phyloP scores from a whole-genome alignment of 2,113 vertebrate genomes.

The Calcarius ornatus region DNA sequence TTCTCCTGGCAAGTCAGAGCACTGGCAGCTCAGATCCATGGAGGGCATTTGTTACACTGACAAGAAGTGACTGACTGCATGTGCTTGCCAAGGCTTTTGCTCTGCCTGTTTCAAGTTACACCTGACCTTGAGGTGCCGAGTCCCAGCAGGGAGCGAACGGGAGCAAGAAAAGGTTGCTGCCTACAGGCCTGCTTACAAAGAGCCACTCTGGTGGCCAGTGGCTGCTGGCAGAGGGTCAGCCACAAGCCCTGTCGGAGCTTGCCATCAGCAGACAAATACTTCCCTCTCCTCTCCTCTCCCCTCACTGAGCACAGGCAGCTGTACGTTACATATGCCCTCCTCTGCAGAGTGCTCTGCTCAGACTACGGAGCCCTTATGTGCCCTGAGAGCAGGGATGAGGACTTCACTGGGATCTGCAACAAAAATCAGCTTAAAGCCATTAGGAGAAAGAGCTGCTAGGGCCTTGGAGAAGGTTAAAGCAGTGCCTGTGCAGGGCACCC shows the following conservation, averaged over 20 bases:
- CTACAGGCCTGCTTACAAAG: neutral
- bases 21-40: neutral
- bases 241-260: neutral
- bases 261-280: neutral
- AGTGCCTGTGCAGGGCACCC: neutral
- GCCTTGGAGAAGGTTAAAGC: neutral
- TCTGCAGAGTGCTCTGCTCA: neutral
- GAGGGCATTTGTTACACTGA: neutral
- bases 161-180: neutral
- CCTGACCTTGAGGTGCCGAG: neutral
- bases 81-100: neutral
- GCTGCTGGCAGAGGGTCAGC: neutral
- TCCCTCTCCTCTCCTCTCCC: neutral
- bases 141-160: accelerated
- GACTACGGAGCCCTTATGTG: accelerated
- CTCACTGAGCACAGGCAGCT: neutral
- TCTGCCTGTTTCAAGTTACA: neutral
- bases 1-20: neutral
- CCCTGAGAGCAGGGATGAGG: neutral
- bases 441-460: neutral
- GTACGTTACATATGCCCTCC: neutral
- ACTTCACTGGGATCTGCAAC: neutral
- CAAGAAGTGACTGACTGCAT: neutral
- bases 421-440: neutral
- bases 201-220: neutral